Evolutionary conservation across 2,113 vertebrate species (phyloP).

Genomic region (Etheostoma cragini): DNA sequence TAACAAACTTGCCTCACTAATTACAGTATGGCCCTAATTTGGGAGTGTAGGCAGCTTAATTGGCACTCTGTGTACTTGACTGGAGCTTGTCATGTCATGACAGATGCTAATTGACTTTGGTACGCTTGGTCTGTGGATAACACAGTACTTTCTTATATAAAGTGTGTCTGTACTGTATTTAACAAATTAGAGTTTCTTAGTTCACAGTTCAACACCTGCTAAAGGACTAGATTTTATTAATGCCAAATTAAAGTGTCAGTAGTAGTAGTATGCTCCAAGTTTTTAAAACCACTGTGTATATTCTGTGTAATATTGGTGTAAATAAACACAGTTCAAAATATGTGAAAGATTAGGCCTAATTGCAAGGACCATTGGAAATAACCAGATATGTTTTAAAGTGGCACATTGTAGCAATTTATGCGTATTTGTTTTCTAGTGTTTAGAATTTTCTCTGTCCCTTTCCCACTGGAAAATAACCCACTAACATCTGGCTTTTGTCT

Average conservation of each 20-base stretch:
- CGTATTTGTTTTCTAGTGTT: too few relatives aligned
- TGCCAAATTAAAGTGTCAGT: constrained; percentile 12
- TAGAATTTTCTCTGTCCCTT: too few relatives aligned
- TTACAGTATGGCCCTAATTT: constrained; percentile 34
- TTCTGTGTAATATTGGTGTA: not conserved
- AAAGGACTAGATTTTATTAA: constrained; percentile 2
- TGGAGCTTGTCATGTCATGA: constrained; percentile 43
- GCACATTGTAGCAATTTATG: too few relatives aligned
- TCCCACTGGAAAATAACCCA: too few relatives aligned
- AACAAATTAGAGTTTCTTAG: constrained; percentile 28
- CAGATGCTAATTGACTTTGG: constrained; percentile 52
- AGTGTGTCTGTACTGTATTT: not conserved
- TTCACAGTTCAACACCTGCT: constrained; percentile 9
- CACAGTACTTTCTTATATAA: not conserved
- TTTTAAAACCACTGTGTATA: not conserved
- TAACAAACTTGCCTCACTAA: constrained; percentile 51
- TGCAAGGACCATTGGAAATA: too few relatives aligned
- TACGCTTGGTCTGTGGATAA: constrained; percentile 26
- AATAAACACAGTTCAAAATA: not conserved
- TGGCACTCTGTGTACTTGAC: constrained; percentile 41
- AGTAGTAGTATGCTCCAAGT: not conserved
- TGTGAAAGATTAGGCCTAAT: not conserved
- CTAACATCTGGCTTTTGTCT: too few relatives aligned
- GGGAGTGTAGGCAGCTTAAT: constrained; percentile 32
- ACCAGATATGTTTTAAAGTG: too few relatives aligned